Evolutionary conservation across 2,113 vertebrate species (phyloP).

Genomic region (Hemibagrus wyckioides): DNA sequence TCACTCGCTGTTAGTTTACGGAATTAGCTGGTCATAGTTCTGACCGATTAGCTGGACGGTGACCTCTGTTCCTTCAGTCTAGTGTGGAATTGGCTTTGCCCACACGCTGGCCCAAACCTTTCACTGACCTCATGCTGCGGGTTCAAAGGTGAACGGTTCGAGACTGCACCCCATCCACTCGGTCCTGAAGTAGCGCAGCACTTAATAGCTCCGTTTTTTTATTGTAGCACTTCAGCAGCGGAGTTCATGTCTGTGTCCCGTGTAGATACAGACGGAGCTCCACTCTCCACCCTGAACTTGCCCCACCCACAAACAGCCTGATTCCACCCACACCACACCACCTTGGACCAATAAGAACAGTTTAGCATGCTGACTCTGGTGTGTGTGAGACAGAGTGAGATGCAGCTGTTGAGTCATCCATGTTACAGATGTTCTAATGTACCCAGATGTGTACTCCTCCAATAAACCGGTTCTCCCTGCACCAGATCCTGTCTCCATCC

Average conservation of each 20-base stretch:
- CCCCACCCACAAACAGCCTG: background rate
- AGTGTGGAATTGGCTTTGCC: background rate
- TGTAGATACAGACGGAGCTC: background rate
- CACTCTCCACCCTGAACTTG: background rate
- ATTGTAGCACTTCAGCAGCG: background rate
- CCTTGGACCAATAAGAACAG: background rate
- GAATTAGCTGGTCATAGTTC: background rate
- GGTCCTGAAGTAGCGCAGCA: background rate
- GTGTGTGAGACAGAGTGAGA: slow-evolving; percentile 5
- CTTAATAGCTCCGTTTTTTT: background rate
- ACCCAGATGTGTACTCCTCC: slow-evolving; percentile 78
- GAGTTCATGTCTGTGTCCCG: background rate
- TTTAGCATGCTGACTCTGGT: background rate
- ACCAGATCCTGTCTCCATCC: background rate
- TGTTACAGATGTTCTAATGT: slow-evolving; percentile 79
- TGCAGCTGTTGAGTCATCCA: slow-evolving; percentile 74
- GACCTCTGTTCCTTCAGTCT: background rate
- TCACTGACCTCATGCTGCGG: background rate
- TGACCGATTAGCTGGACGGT: background rate
- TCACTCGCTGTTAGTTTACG: background rate
- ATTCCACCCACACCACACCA: background rate
- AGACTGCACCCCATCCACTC: background rate
- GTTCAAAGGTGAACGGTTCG: background rate
- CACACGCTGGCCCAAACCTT: background rate
- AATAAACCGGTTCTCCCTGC: slow-evolving; percentile 71